Conservation (phyloP, 2,888 invertebrate genomes). For the Myathropa florea region DNA sequence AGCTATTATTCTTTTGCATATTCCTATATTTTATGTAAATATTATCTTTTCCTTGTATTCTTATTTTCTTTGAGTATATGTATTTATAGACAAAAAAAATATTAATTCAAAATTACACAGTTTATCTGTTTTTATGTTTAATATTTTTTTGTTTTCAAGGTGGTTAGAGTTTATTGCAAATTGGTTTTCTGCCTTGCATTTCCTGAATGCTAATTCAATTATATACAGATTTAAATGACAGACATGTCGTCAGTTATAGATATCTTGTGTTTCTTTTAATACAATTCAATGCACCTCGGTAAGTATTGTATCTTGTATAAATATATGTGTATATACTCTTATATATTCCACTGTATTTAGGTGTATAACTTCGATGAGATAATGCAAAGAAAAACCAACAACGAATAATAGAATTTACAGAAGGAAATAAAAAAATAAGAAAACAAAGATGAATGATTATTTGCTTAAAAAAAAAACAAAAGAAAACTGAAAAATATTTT, state of each 20-base stretch:
- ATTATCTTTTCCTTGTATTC: background rate
- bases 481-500: constrained; percentile 15
- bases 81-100: constrained; percentile 10
- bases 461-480: background rate
- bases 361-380: constrained; percentile 3
- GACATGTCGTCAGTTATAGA: background rate
- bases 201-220: constrained; percentile 1
- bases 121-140: background rate
- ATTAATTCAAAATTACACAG: background rate
- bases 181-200: constrained; percentile 7
- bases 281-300: constrained; percentile 34
- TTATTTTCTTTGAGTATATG: background rate
- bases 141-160: constrained; percentile 18
- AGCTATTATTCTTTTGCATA: background rate
- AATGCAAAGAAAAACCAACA: background rate
- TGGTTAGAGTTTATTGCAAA: constrained; percentile 57
- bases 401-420: background rate
- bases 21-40: constrained; percentile 10
- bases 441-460: background rate
- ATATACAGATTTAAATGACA: background rate
- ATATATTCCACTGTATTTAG: background rate
- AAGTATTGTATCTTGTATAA: constrained; percentile 6
- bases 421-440: background rate
- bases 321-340: constrained; percentile 18
- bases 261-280: background rate